Evolutionary conservation across 2,797 vertebrate species (phyloP), one percentile per base, ranked within the genome.

Genomic region (Aulostomus chinensis): DNA sequence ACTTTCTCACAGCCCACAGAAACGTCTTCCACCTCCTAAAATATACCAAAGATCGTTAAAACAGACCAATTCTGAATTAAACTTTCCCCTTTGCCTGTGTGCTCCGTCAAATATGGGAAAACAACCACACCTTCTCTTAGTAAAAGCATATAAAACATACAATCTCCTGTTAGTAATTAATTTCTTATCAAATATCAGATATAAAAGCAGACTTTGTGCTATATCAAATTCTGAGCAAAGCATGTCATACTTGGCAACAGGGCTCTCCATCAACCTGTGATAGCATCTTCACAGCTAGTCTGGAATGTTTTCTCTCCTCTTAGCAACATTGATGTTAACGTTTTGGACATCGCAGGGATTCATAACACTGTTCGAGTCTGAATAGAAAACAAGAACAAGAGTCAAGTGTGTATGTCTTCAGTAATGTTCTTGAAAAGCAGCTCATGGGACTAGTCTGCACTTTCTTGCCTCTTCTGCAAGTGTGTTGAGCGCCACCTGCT

Each of bases 301-400:
- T 63, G 47, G 54, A 66, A 54, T 73, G 61, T 69, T 81, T 82
- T 69, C 45, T 59, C 14, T 56, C 58, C 43, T 67, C 20, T 7
- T 11, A 38, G 40, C 71, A 43, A 26, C 70, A 55, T 50, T 39
- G 24, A 34, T 26, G 53, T 64, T 70, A 51, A 62, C 58, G 58
- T 82, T 67, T 80, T 56, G 49, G 65, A 81, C 10, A 29, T 66
- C 40, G 38, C 33, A 35, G 52, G 65, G 64, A 81, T 79, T 78
- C 69, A 77, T 77, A 68, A 75, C 61, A 66, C 73, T 79, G 22
- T 36, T 55, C 65, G 73, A 64, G 54, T 75, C 77, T 76, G 57
- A 76, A 78, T 50, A 77, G 32, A 68, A 76, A 84, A 84, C 68
- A 75, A 22, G 70, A 74, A 69, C 76, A 77, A 76, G 59, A 86